Evolutionary conservation across 2,797 vertebrate species (phyloP).

Genomic region (Myotis findleyi): DNA sequence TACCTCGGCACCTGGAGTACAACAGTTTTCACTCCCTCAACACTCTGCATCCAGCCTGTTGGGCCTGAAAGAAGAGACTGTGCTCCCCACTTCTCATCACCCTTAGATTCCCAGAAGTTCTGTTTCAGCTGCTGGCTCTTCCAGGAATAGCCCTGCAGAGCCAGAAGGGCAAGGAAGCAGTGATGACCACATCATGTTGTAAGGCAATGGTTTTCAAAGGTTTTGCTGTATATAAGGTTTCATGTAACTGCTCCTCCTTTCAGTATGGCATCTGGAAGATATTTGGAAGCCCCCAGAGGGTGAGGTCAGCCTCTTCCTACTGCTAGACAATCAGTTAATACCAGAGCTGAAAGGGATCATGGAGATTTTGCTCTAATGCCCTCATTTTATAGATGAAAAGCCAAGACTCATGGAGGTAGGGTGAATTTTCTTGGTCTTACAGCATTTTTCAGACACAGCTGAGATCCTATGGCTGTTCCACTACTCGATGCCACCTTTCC

Average conservation of each 20-base stretch:
- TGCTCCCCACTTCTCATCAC: background rate
- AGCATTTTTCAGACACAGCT: background rate
- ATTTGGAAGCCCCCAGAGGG: conserved; percentile 2
- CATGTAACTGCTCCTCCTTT: background rate
- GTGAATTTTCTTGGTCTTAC: background rate
- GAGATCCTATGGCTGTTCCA: background rate
- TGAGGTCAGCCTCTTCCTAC: conserved; percentile 6
- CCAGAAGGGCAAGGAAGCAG: conserved; percentile 14
- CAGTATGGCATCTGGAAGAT: background rate
- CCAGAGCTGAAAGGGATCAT: background rate
- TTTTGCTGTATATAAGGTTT: conserved; percentile 34
- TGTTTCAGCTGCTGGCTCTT: conserved; percentile 37
- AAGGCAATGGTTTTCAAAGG: conserved; percentile 38
- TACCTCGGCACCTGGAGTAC: background rate
- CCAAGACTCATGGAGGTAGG: background rate
- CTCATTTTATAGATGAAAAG: background rate
- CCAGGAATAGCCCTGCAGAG: conserved; percentile 58
- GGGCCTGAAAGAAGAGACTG: background rate
- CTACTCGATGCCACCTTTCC: background rate
- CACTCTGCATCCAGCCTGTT: background rate
- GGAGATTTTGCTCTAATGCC: background rate
- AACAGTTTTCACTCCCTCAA: background rate
- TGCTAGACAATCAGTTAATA: background rate
- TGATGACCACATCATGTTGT: background rate
- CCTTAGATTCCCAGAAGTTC: conserved; percentile 58